phyloP scores from a whole-genome alignment of 2,797 vertebrate genomes.

The Poliocrania exsul region DNA sequence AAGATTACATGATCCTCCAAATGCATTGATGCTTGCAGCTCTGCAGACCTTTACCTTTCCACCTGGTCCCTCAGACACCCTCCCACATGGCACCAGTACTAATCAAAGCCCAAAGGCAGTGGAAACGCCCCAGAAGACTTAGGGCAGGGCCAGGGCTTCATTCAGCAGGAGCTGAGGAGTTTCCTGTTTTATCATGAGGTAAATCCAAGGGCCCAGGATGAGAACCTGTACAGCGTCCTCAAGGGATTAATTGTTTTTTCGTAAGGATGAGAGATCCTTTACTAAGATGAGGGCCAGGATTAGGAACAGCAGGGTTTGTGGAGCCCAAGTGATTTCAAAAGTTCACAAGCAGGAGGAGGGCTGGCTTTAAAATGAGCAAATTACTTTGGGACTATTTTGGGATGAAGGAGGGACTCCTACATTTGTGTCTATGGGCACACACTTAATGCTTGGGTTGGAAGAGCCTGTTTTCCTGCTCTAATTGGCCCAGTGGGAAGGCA shows the following conservation, averaged over 20 bases:
- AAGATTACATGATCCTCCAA: not conserved
- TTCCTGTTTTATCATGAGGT: not conserved
- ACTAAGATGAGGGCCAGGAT: not conserved
- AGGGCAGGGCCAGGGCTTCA: not conserved
- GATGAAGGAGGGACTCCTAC: not conserved
- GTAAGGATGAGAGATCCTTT: not conserved
- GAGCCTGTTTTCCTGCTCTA: constrained; percentile 28
- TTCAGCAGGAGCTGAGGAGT: not conserved
- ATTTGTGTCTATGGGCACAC: not conserved
- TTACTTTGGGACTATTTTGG: not conserved
- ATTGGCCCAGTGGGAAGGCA: not conserved
- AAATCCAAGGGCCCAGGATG: not conserved
- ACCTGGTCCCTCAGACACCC: not conserved
- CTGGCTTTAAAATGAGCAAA: not conserved
- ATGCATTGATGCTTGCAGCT: not conserved
- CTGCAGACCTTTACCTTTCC: not conserved
- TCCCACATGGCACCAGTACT: not conserved
- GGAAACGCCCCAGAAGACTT: not conserved
- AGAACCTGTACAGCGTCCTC: not conserved
- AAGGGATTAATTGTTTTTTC: not conserved
- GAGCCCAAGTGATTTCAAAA: not conserved
- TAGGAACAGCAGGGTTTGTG: not conserved
- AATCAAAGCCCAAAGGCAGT: constrained; percentile 27
- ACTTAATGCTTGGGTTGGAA: not conserved
- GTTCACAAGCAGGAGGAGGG: not conserved